Conservation (phyloP, 1,140 invertebrate species). For the Ruditapes philippinarum region DNA sequence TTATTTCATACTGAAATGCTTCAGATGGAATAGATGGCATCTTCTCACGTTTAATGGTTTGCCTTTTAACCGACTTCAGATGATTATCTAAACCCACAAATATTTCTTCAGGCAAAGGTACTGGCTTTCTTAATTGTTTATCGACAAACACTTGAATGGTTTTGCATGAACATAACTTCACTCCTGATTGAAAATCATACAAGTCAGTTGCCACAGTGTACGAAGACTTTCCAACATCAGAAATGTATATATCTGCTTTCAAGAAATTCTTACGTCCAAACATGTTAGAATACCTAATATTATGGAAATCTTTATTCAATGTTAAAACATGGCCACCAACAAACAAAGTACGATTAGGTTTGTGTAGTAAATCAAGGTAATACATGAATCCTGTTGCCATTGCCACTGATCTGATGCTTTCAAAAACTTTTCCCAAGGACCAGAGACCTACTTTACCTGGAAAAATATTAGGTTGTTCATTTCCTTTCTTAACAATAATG, state of each 20-base stretch:
- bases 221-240: slow-evolving; percentile 15
- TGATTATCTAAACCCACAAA: not conserved
- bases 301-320: not conserved
- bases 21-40: not conserved
- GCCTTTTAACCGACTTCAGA: not conserved
- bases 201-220: not conserved
- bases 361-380: not conserved
- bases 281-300: not conserved
- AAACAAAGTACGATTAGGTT: not conserved
- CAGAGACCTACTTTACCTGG: slow-evolving; percentile 49
- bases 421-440: slow-evolving; percentile 53
- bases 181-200: not conserved
- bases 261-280: not conserved
- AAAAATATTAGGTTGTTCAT: not conserved
- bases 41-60: not conserved
- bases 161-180: not conserved
- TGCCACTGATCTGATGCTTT: not conserved
- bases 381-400: not conserved
- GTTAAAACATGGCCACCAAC: not conserved
- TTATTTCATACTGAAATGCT: slow-evolving; percentile 7
- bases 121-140: not conserved
- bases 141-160: not conserved
- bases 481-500: not conserved
- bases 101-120: not conserved
- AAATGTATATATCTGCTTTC: not conserved